Conservation (phyloP, 2,113 vertebrate species). For the Oryzias woworae region DNA sequence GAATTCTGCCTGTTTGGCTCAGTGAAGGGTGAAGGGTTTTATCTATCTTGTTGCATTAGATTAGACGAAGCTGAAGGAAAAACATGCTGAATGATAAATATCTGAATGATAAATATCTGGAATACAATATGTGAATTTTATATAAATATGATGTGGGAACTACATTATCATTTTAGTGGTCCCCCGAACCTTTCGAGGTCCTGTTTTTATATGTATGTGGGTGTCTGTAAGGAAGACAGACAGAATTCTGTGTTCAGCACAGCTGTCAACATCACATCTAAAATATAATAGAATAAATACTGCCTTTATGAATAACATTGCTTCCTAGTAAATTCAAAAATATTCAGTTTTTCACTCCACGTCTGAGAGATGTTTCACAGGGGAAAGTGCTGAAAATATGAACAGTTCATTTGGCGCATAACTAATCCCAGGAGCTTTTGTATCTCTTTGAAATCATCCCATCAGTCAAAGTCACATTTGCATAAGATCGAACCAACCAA, state of each 20-base stretch:
- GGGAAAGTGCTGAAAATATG: neutral
- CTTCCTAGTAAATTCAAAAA: neutral
- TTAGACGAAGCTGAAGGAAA: conserved; percentile 42
- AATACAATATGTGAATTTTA: conserved; percentile 11
- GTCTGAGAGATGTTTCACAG: neutral
- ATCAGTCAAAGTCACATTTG: conserved; percentile 18
- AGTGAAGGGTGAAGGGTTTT: conserved; percentile 8
- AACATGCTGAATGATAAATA: conserved; percentile 24
- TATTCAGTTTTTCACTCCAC: neutral
- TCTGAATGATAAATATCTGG: neutral
- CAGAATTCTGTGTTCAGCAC: neutral
- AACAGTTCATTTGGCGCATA: neutral
- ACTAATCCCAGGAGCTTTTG: conserved; percentile 1
- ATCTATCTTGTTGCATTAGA: conserved; percentile 45
- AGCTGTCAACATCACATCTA: neutral
- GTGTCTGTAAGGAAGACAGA: too few species aligned
- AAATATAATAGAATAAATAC: neutral
- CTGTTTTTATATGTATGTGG: neutral
- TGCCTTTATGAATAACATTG: neutral
- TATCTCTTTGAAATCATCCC: neutral
- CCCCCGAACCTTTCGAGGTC: conserved; percentile 23
- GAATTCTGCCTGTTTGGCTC: conserved; percentile 25
- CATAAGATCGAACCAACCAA: conserved; percentile 2
- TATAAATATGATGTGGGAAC: conserved; percentile 50
- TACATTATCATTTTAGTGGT: conserved; percentile 64